phyloP scores from a whole-genome alignment of 2,888 invertebrate genomes.

The Tolmerus cingulatus region DNA sequence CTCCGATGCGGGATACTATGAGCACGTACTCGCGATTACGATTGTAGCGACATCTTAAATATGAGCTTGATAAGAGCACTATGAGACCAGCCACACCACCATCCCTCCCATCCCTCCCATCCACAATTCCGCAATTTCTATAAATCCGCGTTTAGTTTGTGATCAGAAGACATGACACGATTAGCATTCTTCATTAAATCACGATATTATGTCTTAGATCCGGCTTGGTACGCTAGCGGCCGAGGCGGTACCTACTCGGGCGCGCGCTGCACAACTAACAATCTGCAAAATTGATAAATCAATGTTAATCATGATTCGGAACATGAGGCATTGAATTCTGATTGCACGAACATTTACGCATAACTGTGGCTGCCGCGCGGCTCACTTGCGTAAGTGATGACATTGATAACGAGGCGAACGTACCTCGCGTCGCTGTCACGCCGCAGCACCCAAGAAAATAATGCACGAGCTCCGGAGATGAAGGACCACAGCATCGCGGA shows the following conservation, averaged over 20 bases:
- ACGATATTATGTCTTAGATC: conserved; percentile 33
- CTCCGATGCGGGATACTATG: neutral
- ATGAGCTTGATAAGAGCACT: conserved; percentile 21
- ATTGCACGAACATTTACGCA: conserved; percentile 30
- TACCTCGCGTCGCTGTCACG: neutral
- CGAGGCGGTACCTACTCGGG: neutral
- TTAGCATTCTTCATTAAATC: conserved; percentile 39
- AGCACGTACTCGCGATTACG: neutral
- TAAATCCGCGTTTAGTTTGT: conserved; percentile 38
- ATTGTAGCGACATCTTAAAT: conserved; percentile 31
- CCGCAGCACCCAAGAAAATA: neutral
- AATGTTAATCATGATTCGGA: conserved; percentile 35
- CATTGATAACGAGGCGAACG: conserved; percentile 8
- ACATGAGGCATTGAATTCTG: conserved; percentile 30
- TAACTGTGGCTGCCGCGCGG: conserved; percentile 7
- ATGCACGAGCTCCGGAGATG: neutral
- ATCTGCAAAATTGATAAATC: conserved; percentile 36
- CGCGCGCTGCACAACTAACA: neutral
- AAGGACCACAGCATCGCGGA: neutral
- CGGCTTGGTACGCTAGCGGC: neutral
- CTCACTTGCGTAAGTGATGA: conserved; percentile 24
- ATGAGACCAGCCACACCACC: neutral
- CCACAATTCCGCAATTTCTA: neutral
- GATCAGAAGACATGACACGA: conserved; percentile 39
- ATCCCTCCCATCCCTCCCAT: neutral